A percentile compares a stretch with the other conserved stretches of the same genome.
phyloP scores from a whole-genome alignment of 2,888 invertebrate genomes.

The Drosophila borborema region DNA sequence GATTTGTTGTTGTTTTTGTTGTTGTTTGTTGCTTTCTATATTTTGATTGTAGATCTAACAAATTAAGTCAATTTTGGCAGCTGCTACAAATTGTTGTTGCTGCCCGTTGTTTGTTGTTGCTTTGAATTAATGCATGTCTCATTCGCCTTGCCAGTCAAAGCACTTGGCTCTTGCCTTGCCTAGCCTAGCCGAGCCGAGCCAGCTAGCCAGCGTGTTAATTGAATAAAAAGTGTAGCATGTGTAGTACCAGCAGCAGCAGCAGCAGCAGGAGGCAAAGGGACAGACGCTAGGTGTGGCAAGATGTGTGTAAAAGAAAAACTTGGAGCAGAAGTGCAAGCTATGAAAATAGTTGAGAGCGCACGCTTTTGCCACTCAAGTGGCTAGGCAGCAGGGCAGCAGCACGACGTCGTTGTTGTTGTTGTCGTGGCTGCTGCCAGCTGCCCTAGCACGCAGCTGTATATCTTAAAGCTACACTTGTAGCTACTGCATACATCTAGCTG shows the following conservation, averaged over 20 bases:
- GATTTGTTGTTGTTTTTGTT: conserved; percentile 13
- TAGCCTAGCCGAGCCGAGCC: neutral
- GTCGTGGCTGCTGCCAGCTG: conserved; percentile 3
- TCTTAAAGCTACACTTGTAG: conserved; percentile 41
- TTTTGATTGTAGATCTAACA: conserved; percentile 45
- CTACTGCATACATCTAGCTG: conserved; percentile 21
- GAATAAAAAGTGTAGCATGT: conserved; percentile 65
- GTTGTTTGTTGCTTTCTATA: conserved; percentile 20
- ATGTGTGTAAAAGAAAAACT: conserved; percentile 35
- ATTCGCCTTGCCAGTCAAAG: conserved; percentile 47
- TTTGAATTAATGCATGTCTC: conserved; percentile 66
- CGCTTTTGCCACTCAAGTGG: conserved; percentile 38
- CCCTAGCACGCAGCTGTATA: conserved; percentile 22
- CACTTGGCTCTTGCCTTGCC: conserved; percentile 32
- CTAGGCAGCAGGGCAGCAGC: conserved; percentile 15
- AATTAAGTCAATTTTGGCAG: conserved; percentile 73
- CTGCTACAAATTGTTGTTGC: conserved; percentile 37
- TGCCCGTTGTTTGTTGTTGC: conserved; percentile 53
- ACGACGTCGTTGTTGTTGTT: neutral
- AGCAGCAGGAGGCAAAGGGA: too few species aligned
- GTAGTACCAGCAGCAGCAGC: conserved; percentile 6
- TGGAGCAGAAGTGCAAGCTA: conserved; percentile 29
- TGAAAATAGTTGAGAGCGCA: conserved; percentile 43
- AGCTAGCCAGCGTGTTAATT: conserved; percentile 58
- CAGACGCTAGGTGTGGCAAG: neutral